Base-by-base conservation (phyloP, 1,140 invertebrate species). In the Thaumetopoea pityocampa region DNA sequence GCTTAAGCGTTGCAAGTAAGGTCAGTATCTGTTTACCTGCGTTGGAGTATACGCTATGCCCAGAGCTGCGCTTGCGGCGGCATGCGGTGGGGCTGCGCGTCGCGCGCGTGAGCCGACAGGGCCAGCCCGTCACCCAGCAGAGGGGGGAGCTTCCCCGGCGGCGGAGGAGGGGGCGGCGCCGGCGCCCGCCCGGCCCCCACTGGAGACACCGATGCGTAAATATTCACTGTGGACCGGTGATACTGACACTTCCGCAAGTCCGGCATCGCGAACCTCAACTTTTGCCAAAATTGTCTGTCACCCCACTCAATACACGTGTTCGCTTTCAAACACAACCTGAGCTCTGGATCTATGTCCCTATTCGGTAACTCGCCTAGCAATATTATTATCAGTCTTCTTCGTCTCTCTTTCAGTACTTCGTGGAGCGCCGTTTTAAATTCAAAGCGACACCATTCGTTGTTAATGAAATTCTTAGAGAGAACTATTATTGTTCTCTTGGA, bases 281-380 rank as follows among this genome's bases (percentile, higher is more conserved):
- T 97, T 66, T 96, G 92, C 96, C 96, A 98, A 85, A 98, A 98
- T 61, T 94, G 90, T 70, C 94, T 92, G 85, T 97, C 96, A 38
- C 93, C 94, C 93, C 94, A 96, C 67, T 95, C 92, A 59, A 97
- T 91, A 85, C 91, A 94, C 71, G 94, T 96, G 85, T 94, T 94
- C 6, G 94, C 95, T 59, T 96, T 93, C 45, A 98, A 88, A 86
- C 95, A 96, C 56, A 95, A 89, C 49, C 93, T 87, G 47, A 98
- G 88, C 82, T 98, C 96, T 22, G 93, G 90, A 74, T 98, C 96
- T 26, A 98, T 89, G 76, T 97, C 94, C 23, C 92, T 88, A 40
- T 92, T 91, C 18, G 93, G 92, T 34, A 96, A 85, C 51, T 96
- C 94, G 4, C 94, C 95, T 49, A 94, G 89, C 12, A 96, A 87